phyloP scores from a whole-genome alignment of 2,888 invertebrate species.

The Stratiomys singularior region DNA sequence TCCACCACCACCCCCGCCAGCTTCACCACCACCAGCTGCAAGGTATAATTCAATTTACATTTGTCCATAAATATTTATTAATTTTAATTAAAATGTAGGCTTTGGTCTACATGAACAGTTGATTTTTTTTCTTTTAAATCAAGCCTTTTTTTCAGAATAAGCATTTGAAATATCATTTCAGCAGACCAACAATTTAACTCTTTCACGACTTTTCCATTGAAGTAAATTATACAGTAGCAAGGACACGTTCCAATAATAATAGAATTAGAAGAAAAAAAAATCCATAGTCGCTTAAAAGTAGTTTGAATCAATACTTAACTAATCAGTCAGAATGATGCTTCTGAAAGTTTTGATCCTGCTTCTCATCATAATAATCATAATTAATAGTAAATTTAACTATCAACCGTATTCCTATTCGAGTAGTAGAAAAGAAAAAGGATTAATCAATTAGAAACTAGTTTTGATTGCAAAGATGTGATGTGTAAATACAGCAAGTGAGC shows the following conservation, averaged over 20 bases:
- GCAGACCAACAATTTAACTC: constrained; percentile 4
- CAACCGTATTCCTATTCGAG: constrained; percentile 22
- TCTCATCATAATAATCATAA: constrained; percentile 28
- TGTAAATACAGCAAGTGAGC: constrained; percentile 41
- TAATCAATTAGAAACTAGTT: not conserved
- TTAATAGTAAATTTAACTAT: constrained; percentile 31
- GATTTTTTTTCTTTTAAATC: not conserved
- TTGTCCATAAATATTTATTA: too few relatives aligned
- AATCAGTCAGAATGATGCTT: constrained; percentile 10
- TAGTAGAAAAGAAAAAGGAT: constrained; percentile 19
- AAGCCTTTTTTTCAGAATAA: not conserved
- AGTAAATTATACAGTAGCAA: not conserved
- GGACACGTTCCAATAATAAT: not conserved
- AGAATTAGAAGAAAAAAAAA: not conserved
- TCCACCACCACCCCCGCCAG: constrained; percentile 60
- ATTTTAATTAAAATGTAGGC: constrained; percentile 7
- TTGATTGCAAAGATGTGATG: constrained; percentile 37
- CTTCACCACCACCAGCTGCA: constrained; percentile 57
- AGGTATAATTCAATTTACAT: constrained; percentile 59
- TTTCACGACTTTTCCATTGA: constrained; percentile 3
- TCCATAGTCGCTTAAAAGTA: constrained; percentile 22
- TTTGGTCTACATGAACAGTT: too few relatives aligned
- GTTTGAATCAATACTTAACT: too few relatives aligned
- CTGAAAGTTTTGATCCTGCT: constrained; percentile 1
- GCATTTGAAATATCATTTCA: not conserved